phyloP scores from a whole-genome alignment of 2,797 vertebrate genomes.

The Limnodromus scolopaceus region DNA sequence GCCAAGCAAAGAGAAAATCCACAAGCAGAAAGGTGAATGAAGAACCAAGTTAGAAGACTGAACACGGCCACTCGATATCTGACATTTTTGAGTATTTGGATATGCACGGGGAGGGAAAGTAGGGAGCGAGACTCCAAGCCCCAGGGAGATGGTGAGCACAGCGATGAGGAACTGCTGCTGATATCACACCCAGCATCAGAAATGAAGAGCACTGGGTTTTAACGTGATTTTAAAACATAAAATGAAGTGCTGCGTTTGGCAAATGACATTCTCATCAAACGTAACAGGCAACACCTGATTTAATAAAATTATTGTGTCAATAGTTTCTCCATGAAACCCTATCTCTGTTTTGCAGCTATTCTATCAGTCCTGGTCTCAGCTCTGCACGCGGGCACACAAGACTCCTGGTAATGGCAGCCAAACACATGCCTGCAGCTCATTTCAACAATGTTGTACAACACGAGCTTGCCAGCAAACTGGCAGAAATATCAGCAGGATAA shows the following conservation, averaged over 20 bases:
- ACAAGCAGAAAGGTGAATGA: background rate
- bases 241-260: background rate
- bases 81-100: background rate
- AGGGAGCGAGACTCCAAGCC: background rate
- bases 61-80: background rate
- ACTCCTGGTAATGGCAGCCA: background rate
- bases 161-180: background rate
- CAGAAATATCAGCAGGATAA: conserved; percentile 10
- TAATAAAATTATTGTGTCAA: background rate
- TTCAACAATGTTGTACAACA: conserved; percentile 8
- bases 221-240: background rate
- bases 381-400: accelerated
- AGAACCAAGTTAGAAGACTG: background rate
- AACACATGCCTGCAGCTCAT: background rate
- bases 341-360: background rate
- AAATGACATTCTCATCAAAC: background rate
- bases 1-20: background rate
- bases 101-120: background rate
- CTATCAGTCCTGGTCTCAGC: background rate
- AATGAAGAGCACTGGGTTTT: background rate
- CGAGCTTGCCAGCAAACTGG: background rate
- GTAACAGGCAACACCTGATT: background rate
- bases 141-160: background rate
- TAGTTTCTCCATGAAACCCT: background rate
- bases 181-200: background rate